Conservation (phyloP, 2,113 vertebrate genomes). For the Oxyruncus cristatus region DNA sequence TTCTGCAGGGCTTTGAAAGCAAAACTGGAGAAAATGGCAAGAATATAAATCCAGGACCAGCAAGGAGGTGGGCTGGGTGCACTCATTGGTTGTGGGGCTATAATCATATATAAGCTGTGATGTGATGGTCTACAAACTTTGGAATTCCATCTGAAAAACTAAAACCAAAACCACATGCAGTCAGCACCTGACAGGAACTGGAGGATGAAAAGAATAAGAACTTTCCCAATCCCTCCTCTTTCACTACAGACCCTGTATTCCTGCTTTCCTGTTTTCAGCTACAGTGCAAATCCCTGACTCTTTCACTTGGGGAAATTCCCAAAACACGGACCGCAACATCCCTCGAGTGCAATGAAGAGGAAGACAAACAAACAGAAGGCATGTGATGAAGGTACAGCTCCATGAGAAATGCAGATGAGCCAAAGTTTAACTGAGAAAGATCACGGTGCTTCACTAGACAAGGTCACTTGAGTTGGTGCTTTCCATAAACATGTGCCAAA, state of each 20-base stretch:
- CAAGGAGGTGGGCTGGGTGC: neutral
- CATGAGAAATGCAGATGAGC: neutral
- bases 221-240: accelerated
- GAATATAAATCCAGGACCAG: neutral
- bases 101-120: neutral
- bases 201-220: neutral
- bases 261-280: neutral
- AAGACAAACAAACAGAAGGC: neutral
- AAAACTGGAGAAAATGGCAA: neutral
- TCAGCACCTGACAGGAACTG: neutral
- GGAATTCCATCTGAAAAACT: neutral
- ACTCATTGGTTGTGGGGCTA: neutral
- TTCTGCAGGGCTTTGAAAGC: neutral
- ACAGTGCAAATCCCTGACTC: neutral
- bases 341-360: neutral
- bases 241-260: neutral
- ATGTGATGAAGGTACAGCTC: neutral
- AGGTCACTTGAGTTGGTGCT: accelerated
- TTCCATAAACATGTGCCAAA: neutral
- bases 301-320: neutral
- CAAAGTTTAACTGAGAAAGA: neutral
- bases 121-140: neutral
- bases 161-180: neutral
- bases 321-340: neutral
- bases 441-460: neutral